A percentile compares a stretch with the other conserved stretches of the same genome.
phyloP scores from a whole-genome alignment of 2,113 vertebrate species.

The Chloebia gouldiae region DNA sequence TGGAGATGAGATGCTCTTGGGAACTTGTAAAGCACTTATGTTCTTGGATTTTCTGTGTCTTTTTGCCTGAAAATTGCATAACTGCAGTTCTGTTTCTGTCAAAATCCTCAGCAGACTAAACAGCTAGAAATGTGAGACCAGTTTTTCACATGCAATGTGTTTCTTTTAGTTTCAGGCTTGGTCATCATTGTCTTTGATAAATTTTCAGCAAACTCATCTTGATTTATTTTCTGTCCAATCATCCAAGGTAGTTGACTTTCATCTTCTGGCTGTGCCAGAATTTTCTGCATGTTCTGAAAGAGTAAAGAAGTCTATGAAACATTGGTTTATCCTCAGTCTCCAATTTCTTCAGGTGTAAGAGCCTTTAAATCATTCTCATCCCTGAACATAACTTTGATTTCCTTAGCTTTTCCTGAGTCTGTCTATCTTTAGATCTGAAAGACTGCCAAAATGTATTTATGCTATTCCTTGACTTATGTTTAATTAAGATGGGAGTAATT shows the following conservation, averaged over 20 bases:
- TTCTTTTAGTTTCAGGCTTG: background rate
- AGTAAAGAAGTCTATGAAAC: background rate
- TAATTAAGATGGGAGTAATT: background rate
- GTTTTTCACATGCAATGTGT: background rate
- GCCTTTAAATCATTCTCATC: background rate
- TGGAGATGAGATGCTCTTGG: background rate
- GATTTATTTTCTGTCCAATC: background rate
- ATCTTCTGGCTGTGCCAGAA: background rate
- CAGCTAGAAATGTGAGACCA: background rate
- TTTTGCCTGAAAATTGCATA: background rate
- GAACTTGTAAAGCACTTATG: background rate
- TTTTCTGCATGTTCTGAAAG: background rate
- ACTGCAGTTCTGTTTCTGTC: background rate
- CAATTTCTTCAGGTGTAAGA: background rate
- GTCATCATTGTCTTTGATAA: background rate
- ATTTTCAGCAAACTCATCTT: background rate
- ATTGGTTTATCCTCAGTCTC: background rate
- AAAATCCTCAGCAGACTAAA: background rate
- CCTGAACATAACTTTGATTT: background rate
- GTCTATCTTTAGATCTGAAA: background rate
- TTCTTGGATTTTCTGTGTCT: background rate
- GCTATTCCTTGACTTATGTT: background rate
- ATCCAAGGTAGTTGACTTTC: background rate
- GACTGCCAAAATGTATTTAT: background rate
- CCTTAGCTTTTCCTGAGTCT: background rate